Conservation (phyloP, 2,888 invertebrate species). For the Nineta flava region DNA sequence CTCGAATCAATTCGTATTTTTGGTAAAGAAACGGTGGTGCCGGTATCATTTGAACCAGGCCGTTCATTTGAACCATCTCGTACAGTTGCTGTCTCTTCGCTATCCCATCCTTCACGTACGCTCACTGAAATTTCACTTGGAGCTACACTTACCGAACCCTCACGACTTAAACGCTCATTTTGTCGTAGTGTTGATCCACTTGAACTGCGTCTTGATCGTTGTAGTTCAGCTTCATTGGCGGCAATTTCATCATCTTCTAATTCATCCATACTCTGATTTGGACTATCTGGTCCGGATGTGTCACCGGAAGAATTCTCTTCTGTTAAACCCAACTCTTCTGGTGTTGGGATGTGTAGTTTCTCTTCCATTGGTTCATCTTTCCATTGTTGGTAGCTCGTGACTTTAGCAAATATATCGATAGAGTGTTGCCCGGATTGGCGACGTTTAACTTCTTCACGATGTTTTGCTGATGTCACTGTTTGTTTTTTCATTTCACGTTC, state of each 20-base stretch:
- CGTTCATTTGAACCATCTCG: conserved; percentile 24
- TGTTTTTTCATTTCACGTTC: conserved; percentile 26
- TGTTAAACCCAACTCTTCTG: conserved; percentile 11
- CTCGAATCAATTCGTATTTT: conserved; percentile 32
- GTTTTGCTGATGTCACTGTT: conserved; percentile 23
- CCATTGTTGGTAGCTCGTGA: conserved; percentile 33
- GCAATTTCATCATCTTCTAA: conserved; percentile 47
- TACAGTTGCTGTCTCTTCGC: conserved; percentile 24
- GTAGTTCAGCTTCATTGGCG: conserved; percentile 27
- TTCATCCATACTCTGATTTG: conserved; percentile 58
- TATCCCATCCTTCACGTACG: conserved; percentile 26
- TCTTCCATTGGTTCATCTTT: conserved; percentile 16
- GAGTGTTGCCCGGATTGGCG: conserved; percentile 13
- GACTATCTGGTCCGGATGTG: conserved; percentile 80
- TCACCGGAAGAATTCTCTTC: conserved; percentile 59
- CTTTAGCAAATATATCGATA: conserved; percentile 24
- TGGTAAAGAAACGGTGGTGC: conserved; percentile 27
- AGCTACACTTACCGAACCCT: conserved; percentile 28
- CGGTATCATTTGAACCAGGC: conserved; percentile 22
- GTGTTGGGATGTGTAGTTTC: conserved; percentile 9
- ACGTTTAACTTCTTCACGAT: conserved; percentile 16
- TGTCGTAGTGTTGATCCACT: conserved; percentile 27
- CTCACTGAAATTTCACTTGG: conserved; percentile 27
- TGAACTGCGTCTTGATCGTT: conserved; percentile 24
- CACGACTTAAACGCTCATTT: conserved; percentile 23